A percentile compares a stretch with the other conserved stretches of the same genome.
Conservation (phyloP, 1,140 invertebrate genomes). For the Aleiodes sp. region DNA sequence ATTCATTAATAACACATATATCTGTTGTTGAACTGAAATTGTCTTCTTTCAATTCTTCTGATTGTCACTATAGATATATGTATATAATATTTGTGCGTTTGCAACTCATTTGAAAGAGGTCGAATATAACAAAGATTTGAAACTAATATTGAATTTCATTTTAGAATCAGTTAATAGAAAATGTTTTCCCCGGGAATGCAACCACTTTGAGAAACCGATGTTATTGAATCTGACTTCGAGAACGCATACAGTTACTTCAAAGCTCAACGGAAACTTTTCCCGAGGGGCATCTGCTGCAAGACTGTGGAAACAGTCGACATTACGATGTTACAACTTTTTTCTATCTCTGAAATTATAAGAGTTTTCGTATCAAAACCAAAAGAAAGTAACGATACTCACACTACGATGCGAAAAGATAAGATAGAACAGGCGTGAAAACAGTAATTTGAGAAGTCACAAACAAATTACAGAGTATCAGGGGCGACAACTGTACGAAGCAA, state of each 20-base stretch:
- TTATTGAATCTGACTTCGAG: conserved; percentile 1
- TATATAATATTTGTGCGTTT: too few species aligned
- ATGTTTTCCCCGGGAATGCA: not conserved
- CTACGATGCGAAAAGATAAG: not conserved
- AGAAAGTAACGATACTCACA: conserved; percentile 4
- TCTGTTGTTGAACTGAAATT: too few species aligned
- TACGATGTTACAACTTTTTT: conserved; percentile 2
- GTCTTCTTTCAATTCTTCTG: too few species aligned
- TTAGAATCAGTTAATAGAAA: not conserved
- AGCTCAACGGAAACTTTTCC: not conserved
- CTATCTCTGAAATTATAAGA: not conserved
- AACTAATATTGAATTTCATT: too few species aligned
- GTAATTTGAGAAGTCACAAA: conserved; percentile 6
- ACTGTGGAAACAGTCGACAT: not conserved
- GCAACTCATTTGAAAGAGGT: too few species aligned
- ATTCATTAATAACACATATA: too few species aligned
- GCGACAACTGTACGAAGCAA: not conserved
- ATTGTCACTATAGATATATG: too few species aligned
- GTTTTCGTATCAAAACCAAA: conserved; percentile 6
- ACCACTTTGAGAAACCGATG: not conserved
- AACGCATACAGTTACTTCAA: not conserved
- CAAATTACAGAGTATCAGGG: not conserved
- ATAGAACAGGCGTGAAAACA: not conserved
- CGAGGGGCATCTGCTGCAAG: conserved; percentile 6
- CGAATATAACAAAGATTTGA: too few species aligned